phyloP scores from a whole-genome alignment of 1,140 invertebrate species.

The Lasaia peninsularis region DNA sequence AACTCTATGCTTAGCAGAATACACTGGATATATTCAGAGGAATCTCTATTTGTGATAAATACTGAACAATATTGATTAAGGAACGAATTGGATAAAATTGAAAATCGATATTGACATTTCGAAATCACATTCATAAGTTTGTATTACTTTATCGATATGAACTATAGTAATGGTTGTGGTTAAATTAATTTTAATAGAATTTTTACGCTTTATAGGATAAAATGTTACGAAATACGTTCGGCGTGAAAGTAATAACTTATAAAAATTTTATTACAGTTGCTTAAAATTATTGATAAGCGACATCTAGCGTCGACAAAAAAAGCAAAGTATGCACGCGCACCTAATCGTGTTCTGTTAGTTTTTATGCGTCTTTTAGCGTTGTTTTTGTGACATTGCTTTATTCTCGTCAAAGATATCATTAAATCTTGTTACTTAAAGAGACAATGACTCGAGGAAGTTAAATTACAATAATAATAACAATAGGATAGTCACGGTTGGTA shows the following conservation, averaged over 20 bases:
- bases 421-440: slow-evolving; percentile 44
- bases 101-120: slow-evolving; percentile 75
- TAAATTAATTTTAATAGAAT: slow-evolving; percentile 76
- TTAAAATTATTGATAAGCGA: slow-evolving; percentile 35
- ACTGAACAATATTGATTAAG: slow-evolving; percentile 72
- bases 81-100: slow-evolving; percentile 77
- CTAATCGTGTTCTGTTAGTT: slow-evolving; percentile 41
- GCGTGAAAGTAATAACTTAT: slow-evolving; percentile 58
- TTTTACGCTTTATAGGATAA: slow-evolving; percentile 73
- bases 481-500: slow-evolving; percentile 59
- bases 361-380: slow-evolving; percentile 31
- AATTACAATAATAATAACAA: slow-evolving; percentile 65
- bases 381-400: slow-evolving; percentile 37
- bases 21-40: slow-evolving; percentile 25
- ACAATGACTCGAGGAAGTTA: slow-evolving; percentile 61
- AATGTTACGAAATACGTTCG: slow-evolving; percentile 70
- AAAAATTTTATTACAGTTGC: slow-evolving; percentile 30
- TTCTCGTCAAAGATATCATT: slow-evolving; percentile 44
- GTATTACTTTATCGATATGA: slow-evolving; percentile 75
- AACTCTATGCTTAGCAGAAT: no score
- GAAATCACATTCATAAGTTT: slow-evolving; percentile 75
- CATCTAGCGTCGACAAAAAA: slow-evolving; percentile 43
- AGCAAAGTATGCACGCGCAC: slow-evolving; percentile 49
- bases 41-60: slow-evolving; percentile 53
- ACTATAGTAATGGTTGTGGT: slow-evolving; percentile 70